Percentiles rank a stretch among this genome's conserved stretches.
Evolutionary conservation across 2,888 invertebrate genomes (phyloP).

Genomic region (Oligia fasciuncula): DNA sequence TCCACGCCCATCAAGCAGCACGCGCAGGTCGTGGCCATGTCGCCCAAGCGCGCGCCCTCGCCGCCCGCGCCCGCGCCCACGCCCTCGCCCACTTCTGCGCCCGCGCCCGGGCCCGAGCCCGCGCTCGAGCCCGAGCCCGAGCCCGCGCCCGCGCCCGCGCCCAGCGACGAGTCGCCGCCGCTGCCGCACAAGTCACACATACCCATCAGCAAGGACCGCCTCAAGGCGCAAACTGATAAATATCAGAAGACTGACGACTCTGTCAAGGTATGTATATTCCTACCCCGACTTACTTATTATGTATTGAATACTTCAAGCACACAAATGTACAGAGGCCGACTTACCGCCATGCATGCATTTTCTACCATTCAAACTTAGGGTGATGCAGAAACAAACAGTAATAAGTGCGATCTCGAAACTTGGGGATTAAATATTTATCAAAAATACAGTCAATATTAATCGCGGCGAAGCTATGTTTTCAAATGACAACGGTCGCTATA

Average conservation of each 20-base stretch:
- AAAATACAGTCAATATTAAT: too few species aligned
- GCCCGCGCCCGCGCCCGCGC: constrained; percentile 68
- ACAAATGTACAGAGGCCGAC: neutral
- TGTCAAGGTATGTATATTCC: constrained; percentile 48
- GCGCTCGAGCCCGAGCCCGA: constrained; percentile 54
- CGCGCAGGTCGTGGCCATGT: constrained; percentile 84
- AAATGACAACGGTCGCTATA: too few species aligned
- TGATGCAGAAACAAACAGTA: too few species aligned
- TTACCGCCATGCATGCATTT: too few species aligned
- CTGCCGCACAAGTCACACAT: constrained; percentile 69
- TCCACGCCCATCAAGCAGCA: constrained; percentile 84
- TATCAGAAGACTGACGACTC: constrained; percentile 76
- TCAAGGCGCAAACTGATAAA: constrained; percentile 65
- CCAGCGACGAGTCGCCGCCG: constrained; percentile 68
- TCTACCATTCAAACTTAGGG: too few species aligned
- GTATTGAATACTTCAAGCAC: neutral
- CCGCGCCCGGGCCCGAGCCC: constrained; percentile 71
- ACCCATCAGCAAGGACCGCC: constrained; percentile 72
- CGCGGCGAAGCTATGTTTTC: too few species aligned
- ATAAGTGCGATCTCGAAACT: too few species aligned
- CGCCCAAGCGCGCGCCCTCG: constrained; percentile 75
- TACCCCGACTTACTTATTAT: neutral
- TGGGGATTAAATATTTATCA: too few species aligned
- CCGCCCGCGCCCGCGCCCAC: neutral
- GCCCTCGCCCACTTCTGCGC: constrained; percentile 2